Conservation (phyloP, 2,888 invertebrate genomes). For the Lasioglossum oenotherae region DNA sequence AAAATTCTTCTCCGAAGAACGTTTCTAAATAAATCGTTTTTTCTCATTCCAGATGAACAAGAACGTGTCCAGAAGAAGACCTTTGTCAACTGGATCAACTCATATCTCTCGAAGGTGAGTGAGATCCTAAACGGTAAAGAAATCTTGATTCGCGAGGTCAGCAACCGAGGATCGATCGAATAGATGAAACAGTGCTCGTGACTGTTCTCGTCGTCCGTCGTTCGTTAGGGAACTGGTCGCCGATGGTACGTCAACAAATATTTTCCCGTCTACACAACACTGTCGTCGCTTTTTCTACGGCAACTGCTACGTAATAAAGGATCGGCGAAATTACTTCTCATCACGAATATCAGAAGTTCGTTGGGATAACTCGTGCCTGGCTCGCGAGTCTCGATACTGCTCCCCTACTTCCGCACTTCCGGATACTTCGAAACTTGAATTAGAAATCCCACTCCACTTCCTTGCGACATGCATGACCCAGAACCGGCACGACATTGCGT, state of each 20-base stretch:
- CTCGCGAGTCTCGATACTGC: conserved; percentile 73
- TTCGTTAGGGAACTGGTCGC: background rate
- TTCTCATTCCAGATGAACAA: conserved; percentile 94
- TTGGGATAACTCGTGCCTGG: conserved; percentile 74
- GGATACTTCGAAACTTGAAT: conserved; percentile 78
- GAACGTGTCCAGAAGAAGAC: conserved; percentile 99
- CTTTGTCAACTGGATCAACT: conserved; percentile 99
- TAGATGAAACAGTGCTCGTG: background rate
- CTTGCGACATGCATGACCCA: conserved; percentile 66
- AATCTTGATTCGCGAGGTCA: background rate
- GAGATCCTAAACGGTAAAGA: background rate
- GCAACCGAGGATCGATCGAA: background rate
- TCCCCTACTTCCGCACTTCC: conserved; percentile 74
- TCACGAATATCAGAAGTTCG: conserved; percentile 63
- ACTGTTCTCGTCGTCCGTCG: background rate
- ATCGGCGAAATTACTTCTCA: conserved; percentile 56
- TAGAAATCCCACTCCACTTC: conserved; percentile 54
- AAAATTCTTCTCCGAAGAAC: background rate
- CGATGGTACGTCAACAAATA: background rate
- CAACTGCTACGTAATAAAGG: conserved; percentile 42
- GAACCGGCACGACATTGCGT: conserved; percentile 55
- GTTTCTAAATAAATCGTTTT: background rate
- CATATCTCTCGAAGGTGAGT: conserved; percentile 96
- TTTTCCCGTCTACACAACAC: conserved; percentile 6
- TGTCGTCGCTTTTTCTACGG: background rate